Conservation (phyloP, 2,113 vertebrate species). For the Hucho hucho region DNA sequence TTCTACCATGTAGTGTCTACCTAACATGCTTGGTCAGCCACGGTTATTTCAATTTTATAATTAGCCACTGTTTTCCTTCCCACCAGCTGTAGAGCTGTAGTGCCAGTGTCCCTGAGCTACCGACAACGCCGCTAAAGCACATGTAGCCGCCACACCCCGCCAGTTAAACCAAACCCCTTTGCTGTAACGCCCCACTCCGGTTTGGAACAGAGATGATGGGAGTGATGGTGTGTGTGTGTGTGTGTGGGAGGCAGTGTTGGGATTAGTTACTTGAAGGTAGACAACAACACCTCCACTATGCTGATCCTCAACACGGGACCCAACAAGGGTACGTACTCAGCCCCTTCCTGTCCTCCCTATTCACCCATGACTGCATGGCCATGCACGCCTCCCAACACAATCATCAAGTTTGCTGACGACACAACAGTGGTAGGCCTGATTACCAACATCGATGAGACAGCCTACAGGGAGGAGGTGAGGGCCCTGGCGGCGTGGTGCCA, state of each 20-base stretch:
- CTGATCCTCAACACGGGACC: too few relatives aligned
- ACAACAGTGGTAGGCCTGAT: too few relatives aligned
- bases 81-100: not conserved
- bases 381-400: too few relatives aligned
- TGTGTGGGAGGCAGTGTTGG: not conserved
- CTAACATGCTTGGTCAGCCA: not conserved
- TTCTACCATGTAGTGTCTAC: not conserved
- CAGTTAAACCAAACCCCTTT: not conserved
- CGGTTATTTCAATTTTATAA: not conserved
- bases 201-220: not conserved
- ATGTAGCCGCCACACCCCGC: not conserved
- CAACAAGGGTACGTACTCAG: too few relatives aligned
- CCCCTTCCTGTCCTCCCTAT: too few relatives aligned
- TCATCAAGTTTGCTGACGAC: too few relatives aligned
- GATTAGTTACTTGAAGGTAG: too few relatives aligned
- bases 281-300: too few relatives aligned
- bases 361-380: too few relatives aligned
- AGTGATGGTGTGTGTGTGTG: slow-evolving; percentile 3
- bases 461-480: too few relatives aligned
- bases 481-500: too few relatives aligned
- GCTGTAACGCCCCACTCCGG: not conserved
- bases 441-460: too few relatives aligned
- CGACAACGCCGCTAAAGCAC: not conserved
- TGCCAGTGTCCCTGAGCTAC: not conserved
- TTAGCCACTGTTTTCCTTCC: not conserved